Evolutionary conservation across 1,140 invertebrate species (phyloP), one percentile per base, ranked within the genome.

Genomic region (Trypoxylus dichotomus): DNA sequence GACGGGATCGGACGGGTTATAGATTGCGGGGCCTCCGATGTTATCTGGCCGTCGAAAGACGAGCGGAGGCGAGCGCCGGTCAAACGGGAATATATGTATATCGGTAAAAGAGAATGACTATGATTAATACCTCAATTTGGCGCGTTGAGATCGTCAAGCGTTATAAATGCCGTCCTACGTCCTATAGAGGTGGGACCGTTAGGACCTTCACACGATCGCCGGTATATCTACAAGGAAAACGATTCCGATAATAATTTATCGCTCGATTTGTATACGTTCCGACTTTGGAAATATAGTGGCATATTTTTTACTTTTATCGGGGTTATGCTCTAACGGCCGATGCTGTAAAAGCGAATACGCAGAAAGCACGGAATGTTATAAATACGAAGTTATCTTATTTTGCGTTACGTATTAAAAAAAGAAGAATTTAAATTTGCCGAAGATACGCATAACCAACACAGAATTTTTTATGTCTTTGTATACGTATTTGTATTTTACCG

Each of bases 81-180:
- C 75, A 63, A 60, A 76, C 47, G 47, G 47, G 47, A 54, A 54
- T 54, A 54, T 54, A 43, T 43, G 54, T 60, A 68, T 76, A 76
- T 76, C 75, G 37, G 75, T 76, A 60, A 76, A 54, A 54, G 47
- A 54, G 47, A 54, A 54, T 19, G 47, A n/a, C 54, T 58, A 76
- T 76, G 75, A 76, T 76, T 76, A 76, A 76, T 76, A 76, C 75
- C 60, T 76, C 75, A 76, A 76, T 76, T 58, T 76, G 19, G 27
- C 75, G 25, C 37, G 75, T 63, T 37, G 43, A 32, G 47, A 76
- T 76, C 54, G 75, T 76, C 60, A 58, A 63, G 58, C 75, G 75
- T 76, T 76, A 76, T 58, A 76, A 76, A 76, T 76, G 75, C 58
- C 42, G n/a, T 63, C 75, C 21, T 63, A 76, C 21, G 54, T 60